phyloP scores from a whole-genome alignment of 2,797 vertebrate genomes.

The Manis crassicaudata region DNA sequence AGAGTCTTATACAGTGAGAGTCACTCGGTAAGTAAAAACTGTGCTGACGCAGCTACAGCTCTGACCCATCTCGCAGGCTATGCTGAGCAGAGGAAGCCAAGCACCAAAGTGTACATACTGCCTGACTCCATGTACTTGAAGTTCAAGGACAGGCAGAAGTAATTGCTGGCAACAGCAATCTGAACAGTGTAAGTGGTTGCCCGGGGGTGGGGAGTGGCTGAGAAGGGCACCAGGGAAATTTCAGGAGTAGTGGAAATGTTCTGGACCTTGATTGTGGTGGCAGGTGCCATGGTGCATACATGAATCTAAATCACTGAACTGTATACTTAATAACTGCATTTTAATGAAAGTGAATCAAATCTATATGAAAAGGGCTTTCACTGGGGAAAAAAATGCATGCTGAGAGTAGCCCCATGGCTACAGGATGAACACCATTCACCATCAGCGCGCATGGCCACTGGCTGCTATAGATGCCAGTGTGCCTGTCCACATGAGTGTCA shows the following conservation, averaged over 20 bases:
- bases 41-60: accelerated
- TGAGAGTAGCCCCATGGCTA: not conserved
- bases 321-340: not conserved
- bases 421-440: accelerated
- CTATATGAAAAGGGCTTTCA: not conserved
- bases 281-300: accelerated
- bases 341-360: not conserved
- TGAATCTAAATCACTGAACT: not conserved
- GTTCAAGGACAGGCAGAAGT: not conserved
- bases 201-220: not conserved
- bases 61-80: not conserved
- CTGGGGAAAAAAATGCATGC: accelerated
- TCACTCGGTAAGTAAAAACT: not conserved
- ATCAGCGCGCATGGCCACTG: not conserved
- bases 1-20: accelerated
- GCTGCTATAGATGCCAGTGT: not conserved
- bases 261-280: not conserved
- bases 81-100: not conserved
- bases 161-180: not conserved
- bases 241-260: not conserved
- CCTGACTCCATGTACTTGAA: not conserved
- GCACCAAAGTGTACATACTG: not conserved
- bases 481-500: not conserved
- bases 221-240: not conserved
- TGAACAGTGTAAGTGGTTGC: not conserved